These are phyloP conservation scores for Andrena minutula DNA, from an alignment of 2,888 invertebrate species.

Conservation along the genomic window DNA sequence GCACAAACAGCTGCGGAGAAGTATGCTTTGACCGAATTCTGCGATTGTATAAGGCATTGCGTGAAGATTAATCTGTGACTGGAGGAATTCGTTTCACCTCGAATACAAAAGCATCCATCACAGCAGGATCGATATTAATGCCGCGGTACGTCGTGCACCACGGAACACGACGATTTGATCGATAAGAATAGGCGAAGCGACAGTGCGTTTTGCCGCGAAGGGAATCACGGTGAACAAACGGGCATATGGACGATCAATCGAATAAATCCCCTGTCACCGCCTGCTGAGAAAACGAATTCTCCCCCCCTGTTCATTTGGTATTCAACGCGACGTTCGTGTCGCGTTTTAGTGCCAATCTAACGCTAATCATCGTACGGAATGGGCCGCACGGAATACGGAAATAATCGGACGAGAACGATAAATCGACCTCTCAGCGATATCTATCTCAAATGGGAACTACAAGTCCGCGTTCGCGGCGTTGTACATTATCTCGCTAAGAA, in stretches of 20 bases:
- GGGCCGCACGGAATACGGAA: conserved; percentile 61
- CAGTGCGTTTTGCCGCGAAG: not conserved
- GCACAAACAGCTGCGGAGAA: too few relatives aligned
- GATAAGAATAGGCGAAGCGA: conserved; percentile 16
- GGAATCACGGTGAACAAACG: conserved; percentile 32
- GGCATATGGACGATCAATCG: conserved; percentile 47
- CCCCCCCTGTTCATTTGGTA: conserved; percentile 57
- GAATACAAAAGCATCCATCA: conserved; percentile 22
- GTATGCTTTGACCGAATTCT: conserved; percentile 28
- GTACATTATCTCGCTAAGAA: conserved; percentile 7
- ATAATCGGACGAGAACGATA: conserved; percentile 55
- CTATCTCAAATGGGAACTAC: conserved; percentile 23
- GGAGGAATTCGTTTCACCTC: not conserved
- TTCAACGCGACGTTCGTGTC: conserved; percentile 54
- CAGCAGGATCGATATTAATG: conserved; percentile 31
- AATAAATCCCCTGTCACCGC: conserved; percentile 63
- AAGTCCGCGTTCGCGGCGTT: conserved; percentile 24
- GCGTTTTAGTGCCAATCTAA: conserved; percentile 64
- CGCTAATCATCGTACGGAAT: conserved; percentile 68
- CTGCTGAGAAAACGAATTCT: conserved; percentile 56
- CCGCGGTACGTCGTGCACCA: not conserved
- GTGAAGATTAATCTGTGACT: conserved; percentile 26
- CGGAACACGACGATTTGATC: conserved; percentile 11
- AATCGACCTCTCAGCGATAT: conserved; percentile 37
- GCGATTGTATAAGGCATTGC: not conserved